These are phyloP conservation scores for Oxyura jamaicensis DNA, from an alignment of 2,113 vertebrate genomes.

Conservation along the genomic window DNA sequence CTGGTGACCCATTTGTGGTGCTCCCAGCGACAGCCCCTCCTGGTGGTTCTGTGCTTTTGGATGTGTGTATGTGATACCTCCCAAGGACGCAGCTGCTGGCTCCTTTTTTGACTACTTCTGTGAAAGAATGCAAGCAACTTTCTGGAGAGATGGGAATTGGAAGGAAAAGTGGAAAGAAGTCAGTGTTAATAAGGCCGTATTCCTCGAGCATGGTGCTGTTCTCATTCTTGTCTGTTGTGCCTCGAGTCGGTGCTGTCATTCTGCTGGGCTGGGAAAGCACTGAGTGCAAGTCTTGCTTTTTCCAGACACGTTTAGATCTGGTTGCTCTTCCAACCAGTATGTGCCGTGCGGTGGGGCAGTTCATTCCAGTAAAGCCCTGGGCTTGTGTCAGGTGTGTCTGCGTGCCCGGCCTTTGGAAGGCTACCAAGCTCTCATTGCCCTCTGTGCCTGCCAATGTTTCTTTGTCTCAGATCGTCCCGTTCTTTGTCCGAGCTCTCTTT, in stretches of 20 bases:
- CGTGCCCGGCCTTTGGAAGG: neutral
- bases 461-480: neutral
- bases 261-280: neutral
- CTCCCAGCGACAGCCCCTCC: neutral
- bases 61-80: neutral
- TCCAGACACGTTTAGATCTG: neutral
- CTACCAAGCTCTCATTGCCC: neutral
- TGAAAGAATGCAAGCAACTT: neutral
- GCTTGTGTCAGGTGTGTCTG: neutral
- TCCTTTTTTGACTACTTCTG: neutral
- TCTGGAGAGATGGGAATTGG: neutral
- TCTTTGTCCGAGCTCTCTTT: constrained; percentile 5
- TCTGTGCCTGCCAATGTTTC: neutral
- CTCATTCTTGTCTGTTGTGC: neutral
- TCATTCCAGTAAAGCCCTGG: neutral
- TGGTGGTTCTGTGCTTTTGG: neutral
- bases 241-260: neutral
- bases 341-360: neutral
- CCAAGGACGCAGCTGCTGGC: neutral
- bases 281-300: neutral
- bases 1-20: neutral
- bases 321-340: neutral
- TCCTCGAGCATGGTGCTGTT: neutral
- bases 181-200: neutral
- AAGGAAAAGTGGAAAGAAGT: neutral